A percentile compares a stretch with the other conserved stretches of the same genome.
phyloP scores from a whole-genome alignment of 1,140 invertebrate genomes.

The Delia radicum region DNA sequence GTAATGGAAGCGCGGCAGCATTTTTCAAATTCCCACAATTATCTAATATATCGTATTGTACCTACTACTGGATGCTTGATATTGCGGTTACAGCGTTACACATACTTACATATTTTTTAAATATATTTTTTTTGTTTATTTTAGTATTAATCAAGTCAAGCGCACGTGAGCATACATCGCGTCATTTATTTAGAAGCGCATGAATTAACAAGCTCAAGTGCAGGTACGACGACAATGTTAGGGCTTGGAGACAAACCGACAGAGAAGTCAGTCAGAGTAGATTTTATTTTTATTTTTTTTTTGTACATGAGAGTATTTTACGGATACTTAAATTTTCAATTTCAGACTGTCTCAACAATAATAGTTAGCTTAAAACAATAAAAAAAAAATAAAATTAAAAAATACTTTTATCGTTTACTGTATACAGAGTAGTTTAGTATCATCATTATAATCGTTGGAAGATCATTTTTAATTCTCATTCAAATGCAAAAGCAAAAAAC shows the following conservation, averaged over 20 bases:
- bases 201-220: conserved; percentile 1
- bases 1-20: too few relatives aligned
- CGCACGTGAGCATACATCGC: not conserved
- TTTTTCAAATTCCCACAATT: not conserved
- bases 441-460: conserved; percentile 2
- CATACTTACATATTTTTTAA: not conserved
- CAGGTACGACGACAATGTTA: too few relatives aligned
- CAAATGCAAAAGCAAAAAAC: not conserved
- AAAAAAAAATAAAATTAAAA: not conserved
- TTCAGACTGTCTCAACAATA: not conserved
- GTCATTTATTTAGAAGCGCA: conserved; percentile 4
- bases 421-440: not conserved
- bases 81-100: not conserved
- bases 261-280: too few relatives aligned
- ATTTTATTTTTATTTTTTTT: not conserved
- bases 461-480: conserved; percentile 15
- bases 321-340: not conserved
- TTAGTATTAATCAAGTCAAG: not conserved
- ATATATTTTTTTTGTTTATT: not conserved
- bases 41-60: not conserved
- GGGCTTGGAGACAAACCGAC: too few relatives aligned
- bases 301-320: not conserved
- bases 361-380: not conserved
- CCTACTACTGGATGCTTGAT: not conserved
- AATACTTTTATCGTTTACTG: not conserved